Conservation (phyloP, 2,797 vertebrate genomes). For the Pantherophis vulpinus region DNA sequence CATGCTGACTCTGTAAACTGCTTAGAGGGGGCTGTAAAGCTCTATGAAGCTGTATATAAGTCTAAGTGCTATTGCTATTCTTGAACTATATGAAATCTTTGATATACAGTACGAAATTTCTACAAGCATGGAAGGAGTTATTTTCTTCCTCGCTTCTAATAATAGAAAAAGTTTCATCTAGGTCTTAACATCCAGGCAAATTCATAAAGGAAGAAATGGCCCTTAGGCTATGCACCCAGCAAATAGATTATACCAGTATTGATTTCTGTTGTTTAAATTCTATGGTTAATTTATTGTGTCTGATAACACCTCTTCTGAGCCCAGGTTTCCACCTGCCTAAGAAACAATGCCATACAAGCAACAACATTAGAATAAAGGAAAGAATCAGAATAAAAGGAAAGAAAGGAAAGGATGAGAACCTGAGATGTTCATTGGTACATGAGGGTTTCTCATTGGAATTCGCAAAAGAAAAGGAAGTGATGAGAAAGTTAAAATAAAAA, state of each 20-base stretch:
- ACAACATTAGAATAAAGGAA: not conserved
- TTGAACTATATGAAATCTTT: not conserved
- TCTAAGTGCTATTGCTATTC: not conserved
- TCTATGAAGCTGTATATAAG: not conserved
- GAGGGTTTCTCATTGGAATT: not conserved
- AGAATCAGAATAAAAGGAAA: not conserved
- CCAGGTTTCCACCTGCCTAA: not conserved
- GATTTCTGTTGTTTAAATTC: not conserved
- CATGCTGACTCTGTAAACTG: not conserved
- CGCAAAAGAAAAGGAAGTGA: not conserved
- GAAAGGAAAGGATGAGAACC: not conserved
- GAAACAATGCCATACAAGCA: not conserved
- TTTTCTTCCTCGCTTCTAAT: not conserved
- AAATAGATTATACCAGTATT: not conserved
- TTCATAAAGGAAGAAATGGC: not conserved
- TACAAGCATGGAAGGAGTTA: not conserved
- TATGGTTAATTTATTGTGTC: not conserved
- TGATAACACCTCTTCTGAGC: not conserved
- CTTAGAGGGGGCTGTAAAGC: not conserved
- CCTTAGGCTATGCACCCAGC: constrained; percentile 38
- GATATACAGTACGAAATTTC: not conserved
- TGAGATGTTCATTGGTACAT: not conserved
- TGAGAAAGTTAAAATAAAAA: not conserved
- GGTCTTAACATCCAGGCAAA: not conserved
- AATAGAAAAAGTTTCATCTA: not conserved